Base-by-base conservation (phyloP, 2,888 invertebrate genomes). In the Euzophera pinguis region DNA sequence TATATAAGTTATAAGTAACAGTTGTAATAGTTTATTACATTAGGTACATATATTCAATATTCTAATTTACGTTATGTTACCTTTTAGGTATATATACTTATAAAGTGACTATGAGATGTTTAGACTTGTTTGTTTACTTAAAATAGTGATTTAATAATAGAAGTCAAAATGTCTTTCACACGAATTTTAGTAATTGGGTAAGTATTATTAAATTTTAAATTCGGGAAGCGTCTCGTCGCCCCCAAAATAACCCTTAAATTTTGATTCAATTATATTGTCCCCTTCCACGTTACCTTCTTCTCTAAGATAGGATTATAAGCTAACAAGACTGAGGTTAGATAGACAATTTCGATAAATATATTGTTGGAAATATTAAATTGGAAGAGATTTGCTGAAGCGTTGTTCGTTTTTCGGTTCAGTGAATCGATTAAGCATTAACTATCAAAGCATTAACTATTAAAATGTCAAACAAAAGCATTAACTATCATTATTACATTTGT, bases 251-350 rank as follows among this genome's bases (percentile, higher is more conserved):
- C 47, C 37, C 47, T 48, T 48, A 37, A 1, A 48, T 12, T 37
- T 47, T 48, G 12, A 48, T 48, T 37, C 37, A 48, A 48, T 48
- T 48, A 48, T 37, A 48, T 12, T 48, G 17, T 32, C 7, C 32
- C 14, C 37, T 37, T 48, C 37, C 7, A 37, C 22, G 7, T 22
- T 7, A 12, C 8, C 47, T 9, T 14, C 22, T 48, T 43, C 12
- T 37, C 17, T 37, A 48, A 37, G 37, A 16, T 16, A 1, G 10
- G 34, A 37, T 17, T 47, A 47, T 47, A 29, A 14, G 32, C 45
- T 5, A 22, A 22, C n/a, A 43, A 43, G 43, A 13, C 27, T 14
- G 32, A 13, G 39, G 39, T 17, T 41, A 17, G 39, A 10, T 17
- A 17, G 17, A 22, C 22, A 22, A 22, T 22, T 22, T 22, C 22